A percentile compares a stretch with the other conserved stretches of the same genome.
phyloP scores from a whole-genome alignment of 2,888 invertebrate genomes.

The Spialia ferax region DNA sequence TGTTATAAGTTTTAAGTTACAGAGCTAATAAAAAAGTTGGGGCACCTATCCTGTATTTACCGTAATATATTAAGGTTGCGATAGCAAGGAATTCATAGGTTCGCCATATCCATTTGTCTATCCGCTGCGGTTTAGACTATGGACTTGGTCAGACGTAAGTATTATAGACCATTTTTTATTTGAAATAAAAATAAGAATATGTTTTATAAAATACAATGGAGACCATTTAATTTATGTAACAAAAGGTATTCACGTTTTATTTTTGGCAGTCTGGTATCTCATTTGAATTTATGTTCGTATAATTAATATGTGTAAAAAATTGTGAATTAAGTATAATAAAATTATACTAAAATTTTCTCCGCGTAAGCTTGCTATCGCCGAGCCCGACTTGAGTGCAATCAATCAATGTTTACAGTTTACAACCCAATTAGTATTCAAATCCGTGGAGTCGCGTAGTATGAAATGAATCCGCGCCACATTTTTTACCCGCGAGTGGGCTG shows the following conservation, averaged over 20 bases:
- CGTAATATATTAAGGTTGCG: too few relatives aligned
- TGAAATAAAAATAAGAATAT: too few relatives aligned
- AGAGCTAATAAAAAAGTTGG: too few relatives aligned
- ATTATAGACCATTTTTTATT: too few relatives aligned
- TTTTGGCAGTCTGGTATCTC: not conserved
- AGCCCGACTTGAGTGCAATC: not conserved
- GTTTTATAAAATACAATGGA: too few relatives aligned
- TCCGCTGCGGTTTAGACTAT: too few relatives aligned
- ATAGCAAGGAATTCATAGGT: too few relatives aligned
- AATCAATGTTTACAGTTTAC: slow-evolving; percentile 63
- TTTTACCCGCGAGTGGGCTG: slow-evolving; percentile 69
- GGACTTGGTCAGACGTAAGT: too few relatives aligned
- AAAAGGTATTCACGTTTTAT: not conserved
- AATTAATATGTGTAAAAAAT: not conserved
- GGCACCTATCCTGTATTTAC: too few relatives aligned
- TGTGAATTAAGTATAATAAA: not conserved
- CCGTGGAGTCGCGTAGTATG: slow-evolving; percentile 25
- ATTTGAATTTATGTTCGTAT: not conserved
- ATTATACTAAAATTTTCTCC: not conserved
- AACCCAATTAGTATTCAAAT: slow-evolving; percentile 56
- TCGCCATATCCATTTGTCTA: too few relatives aligned
- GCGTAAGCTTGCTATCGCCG: not conserved
- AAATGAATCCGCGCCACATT: slow-evolving; percentile 47
- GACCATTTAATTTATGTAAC: too few relatives aligned
- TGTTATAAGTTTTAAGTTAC: too few relatives aligned